Percentiles rank a stretch among this genome's conserved stretches.
Evolutionary conservation across 2,113 vertebrate genomes (phyloP).

Genomic region (Stictonetta naevosa): DNA sequence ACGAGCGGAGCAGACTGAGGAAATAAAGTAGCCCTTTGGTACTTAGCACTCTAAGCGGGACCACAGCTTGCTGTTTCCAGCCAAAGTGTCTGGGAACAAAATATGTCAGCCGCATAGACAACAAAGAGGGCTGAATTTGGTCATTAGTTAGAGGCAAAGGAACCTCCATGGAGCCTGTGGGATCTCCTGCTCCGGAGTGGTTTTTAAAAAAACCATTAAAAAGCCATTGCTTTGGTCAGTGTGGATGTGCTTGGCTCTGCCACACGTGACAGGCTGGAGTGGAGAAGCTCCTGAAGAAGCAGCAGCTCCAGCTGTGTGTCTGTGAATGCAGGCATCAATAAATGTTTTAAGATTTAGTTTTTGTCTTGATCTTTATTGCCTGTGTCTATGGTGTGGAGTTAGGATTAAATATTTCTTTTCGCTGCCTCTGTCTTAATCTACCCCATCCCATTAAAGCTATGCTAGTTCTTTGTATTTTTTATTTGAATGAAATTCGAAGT

Average conservation of each 20-base stretch:
- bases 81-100: neutral
- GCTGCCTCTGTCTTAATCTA: neutral
- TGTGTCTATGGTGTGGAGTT: neutral
- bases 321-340: neutral
- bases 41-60: neutral
- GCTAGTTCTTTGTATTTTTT: neutral
- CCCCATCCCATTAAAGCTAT: neutral
- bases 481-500: neutral
- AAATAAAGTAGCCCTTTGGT: neutral
- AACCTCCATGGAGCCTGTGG: neutral
- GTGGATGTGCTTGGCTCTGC: neutral
- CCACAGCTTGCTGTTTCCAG: neutral
- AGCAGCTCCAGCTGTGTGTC: neutral
- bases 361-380: neutral
- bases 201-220: neutral
- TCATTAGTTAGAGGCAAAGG: neutral
- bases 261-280: neutral
- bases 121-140: neutral
- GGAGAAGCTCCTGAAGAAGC: neutral
- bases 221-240: neutral
- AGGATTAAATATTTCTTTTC: neutral
- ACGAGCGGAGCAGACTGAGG: neutral
- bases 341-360: neutral
- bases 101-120: neutral
- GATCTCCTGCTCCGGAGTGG: neutral